A percentile compares a stretch with the other conserved stretches of the same genome.
Evolutionary conservation across 2,888 invertebrate genomes (phyloP).

Genomic region (Neria commutata): DNA sequence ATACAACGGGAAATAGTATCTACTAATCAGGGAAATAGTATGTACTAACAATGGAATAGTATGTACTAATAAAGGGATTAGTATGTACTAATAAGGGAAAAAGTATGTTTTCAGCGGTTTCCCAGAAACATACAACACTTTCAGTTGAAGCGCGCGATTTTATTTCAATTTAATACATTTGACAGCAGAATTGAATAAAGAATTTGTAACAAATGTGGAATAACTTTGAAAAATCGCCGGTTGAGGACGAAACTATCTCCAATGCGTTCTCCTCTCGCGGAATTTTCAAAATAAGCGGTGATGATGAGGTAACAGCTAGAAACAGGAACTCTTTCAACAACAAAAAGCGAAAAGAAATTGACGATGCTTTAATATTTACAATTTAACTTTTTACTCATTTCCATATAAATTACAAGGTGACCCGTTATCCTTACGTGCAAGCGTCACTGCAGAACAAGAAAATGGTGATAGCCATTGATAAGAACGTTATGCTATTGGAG

Average conservation of each 20-base stretch:
- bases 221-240: slow-evolving; percentile 51
- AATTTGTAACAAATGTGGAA: slow-evolving; percentile 62
- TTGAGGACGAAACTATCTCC: slow-evolving; percentile 59
- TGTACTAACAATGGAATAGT: too few relatives aligned
- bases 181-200: too few relatives aligned
- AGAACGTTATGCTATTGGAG: slow-evolving; percentile 53
- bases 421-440: slow-evolving; percentile 48
- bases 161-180: too few relatives aligned
- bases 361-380: background rate
- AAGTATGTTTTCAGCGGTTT: too few relatives aligned
- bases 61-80: too few relatives aligned
- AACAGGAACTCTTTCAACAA: background rate
- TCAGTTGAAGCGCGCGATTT: too few relatives aligned
- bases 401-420: slow-evolving; percentile 40
- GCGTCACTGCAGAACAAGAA: slow-evolving; percentile 55
- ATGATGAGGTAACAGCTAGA: slow-evolving; percentile 44
- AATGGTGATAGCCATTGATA: slow-evolving; percentile 57
- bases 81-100: too few relatives aligned
- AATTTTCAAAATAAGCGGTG: slow-evolving; percentile 55
- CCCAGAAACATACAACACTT: too few relatives aligned
- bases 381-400: background rate
- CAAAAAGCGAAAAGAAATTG: background rate
- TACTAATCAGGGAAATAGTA: too few relatives aligned
- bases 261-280: slow-evolving; percentile 57
- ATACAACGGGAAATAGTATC: too few relatives aligned